Base-by-base conservation (phyloP, 2,113 vertebrate species). In the Alaudala cheleensis region DNA sequence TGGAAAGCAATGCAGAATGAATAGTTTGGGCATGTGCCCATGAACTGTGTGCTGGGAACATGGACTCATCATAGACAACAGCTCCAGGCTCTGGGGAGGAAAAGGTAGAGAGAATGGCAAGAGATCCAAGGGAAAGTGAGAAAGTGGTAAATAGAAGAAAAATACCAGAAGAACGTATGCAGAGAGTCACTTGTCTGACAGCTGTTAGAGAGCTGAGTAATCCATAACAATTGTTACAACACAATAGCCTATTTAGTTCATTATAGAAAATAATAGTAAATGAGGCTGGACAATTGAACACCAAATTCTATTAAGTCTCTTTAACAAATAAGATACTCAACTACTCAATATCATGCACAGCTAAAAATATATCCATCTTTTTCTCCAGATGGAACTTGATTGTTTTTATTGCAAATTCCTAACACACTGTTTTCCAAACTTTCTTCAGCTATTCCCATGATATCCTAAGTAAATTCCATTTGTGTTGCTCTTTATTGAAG, bases 361-460 rank as follows among this genome's bases (percentile, higher is more conserved):
- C 79, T 92, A 86, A 78, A 94, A 96, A 90, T 60, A 87, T 29
- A 74, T 71, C 26, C 49, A 10, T 95, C 50, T 88, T 90, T 85
- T 84, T 77, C 54, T 93, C 83, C 91, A 91, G 91, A 88, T 84
- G 83, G 86, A 81, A 66, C 56, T 70, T 74, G 86, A 84, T 86
- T 94, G 69, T 86, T 90, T 95, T 93, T 81, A 54, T 74, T 95
- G 60, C 77, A 86, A 91, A 93, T 91, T 88, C 95, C 88, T 97
- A 94, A 93, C 91, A 78, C 76, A 37, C 76, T 81, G 83, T 86
- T 86, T 76, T 88, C 67, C 21, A 62, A 86, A 60, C 24, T 86
- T 93, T 93, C 76, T 86, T 81, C 60, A 81, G 50, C 51, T 90
- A 81, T 93, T 97, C 80, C 94, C 92, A 86, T 92, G 94, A 67